phyloP scores from a whole-genome alignment of 2,888 invertebrate species.

The Tenthredo scrophulariae region DNA sequence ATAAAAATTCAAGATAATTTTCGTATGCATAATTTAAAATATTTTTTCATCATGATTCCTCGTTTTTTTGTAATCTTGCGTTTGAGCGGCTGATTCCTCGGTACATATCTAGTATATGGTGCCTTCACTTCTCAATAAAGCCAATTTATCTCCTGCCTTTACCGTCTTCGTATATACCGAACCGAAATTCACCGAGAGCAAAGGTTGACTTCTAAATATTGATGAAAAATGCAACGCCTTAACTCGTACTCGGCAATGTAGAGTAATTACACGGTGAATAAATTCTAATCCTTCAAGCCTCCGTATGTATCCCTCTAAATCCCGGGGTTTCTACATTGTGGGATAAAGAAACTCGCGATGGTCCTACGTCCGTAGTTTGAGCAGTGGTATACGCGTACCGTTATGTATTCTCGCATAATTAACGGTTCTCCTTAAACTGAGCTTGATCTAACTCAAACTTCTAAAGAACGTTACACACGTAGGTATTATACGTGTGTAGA shows the following conservation, averaged over 20 bases:
- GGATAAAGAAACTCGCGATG: background rate
- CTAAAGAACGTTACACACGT: background rate
- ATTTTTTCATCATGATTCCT: background rate
- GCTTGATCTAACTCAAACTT: constrained; percentile 12
- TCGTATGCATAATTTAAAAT: background rate
- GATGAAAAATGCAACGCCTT: background rate
- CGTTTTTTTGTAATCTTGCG: background rate
- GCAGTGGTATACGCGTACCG: background rate
- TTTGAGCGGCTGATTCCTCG: background rate
- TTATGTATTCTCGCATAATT: constrained; percentile 35
- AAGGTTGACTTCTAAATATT: background rate
- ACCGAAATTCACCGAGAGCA: background rate
- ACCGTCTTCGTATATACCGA: background rate
- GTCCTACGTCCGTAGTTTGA: background rate
- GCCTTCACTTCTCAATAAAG: background rate
- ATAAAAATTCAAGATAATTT: background rate
- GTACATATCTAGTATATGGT: background rate
- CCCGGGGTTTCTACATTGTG: background rate
- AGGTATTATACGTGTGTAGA: background rate
- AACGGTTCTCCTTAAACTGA: constrained; percentile 36
- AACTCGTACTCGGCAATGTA: background rate
- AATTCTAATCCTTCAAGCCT: constrained; percentile 7
- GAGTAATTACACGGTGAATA: background rate
- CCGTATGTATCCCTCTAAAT: background rate
- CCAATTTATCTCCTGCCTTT: background rate